Percentiles rank a stretch among this genome's conserved stretches.
Evolutionary conservation across 2,797 vertebrate genomes (phyloP).

Genomic region (Gallirallus australis): DNA sequence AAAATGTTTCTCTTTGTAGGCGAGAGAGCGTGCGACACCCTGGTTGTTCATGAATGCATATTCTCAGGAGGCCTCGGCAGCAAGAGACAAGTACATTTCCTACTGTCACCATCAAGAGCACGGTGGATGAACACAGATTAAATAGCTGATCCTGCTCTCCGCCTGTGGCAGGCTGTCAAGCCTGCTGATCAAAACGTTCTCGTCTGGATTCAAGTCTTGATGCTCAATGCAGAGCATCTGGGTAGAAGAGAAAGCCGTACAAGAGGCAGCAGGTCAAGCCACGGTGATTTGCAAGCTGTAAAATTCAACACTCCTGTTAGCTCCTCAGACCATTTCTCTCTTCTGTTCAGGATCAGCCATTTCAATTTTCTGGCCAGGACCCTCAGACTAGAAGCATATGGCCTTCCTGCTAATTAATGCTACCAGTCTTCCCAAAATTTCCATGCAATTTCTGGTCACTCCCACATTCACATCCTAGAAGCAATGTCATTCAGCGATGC

Average conservation of each 20-base stretch:
- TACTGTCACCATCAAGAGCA: neutral
- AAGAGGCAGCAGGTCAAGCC: neutral
- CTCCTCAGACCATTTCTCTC: neutral
- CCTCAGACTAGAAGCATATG: neutral
- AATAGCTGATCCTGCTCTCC: neutral
- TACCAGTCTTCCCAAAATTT: neutral
- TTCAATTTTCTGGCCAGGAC: neutral
- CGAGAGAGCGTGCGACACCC: fast-evolving
- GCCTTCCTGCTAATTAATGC: neutral
- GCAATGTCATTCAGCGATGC: neutral
- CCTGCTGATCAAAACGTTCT: neutral
- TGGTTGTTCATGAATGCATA: neutral
- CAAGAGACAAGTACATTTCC: neutral
- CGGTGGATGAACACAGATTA: neutral
- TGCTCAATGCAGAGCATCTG: neutral
- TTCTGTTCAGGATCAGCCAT: neutral
- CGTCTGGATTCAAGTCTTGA: neutral
- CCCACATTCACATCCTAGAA: neutral
- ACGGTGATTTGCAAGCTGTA: neutral
- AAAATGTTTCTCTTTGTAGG: fast-evolving
- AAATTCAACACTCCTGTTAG: neutral
- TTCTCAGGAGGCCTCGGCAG: neutral
- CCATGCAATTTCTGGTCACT: neutral
- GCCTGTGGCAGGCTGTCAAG: neutral
- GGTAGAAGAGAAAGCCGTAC: neutral